A percentile compares a stretch with the other conserved stretches of the same genome.
Evolutionary conservation across 30 jellyfish, hydroid and myxozoan genomes (phyloP).

Genomic region (Nemopilema nomurai): DNA sequence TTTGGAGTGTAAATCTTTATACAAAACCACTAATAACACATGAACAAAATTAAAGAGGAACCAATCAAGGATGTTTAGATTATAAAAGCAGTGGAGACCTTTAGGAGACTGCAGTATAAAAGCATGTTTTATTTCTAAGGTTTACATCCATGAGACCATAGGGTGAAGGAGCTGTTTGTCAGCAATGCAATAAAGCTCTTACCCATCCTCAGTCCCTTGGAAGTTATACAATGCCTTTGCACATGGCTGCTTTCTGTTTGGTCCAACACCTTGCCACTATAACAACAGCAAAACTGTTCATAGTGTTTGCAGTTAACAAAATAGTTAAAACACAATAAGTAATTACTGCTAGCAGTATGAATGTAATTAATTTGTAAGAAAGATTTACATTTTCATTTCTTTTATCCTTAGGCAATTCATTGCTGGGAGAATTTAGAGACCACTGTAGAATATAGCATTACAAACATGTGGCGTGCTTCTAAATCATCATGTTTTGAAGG

Average conservation of each 20-base stretch:
- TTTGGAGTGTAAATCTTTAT: no score
- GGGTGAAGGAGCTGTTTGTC: background rate
- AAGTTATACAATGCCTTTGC: conserved; percentile 76
- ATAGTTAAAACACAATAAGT: no score
- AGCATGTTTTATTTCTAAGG: background rate
- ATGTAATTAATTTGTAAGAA: no score
- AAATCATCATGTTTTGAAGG: no score
- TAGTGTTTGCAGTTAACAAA: background rate
- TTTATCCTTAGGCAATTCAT: background rate
- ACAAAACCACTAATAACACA: no score
- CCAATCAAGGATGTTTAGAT: background rate
- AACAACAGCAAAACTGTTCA: background rate
- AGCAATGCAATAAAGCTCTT: conserved; percentile 4
- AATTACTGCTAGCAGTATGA: no score
- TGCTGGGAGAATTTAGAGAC: no score
- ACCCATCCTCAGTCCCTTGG: conserved; percentile 83
- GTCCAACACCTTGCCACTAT: conserved; percentile 71
- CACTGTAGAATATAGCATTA: no score
- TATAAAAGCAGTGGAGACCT: no score
- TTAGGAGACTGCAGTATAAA: no score
- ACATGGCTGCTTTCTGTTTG: conserved; percentile 64
- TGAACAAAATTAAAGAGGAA: background rate
- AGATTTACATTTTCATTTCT: background rate
- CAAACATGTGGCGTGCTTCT: no score
- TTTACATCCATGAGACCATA: background rate